These are phyloP conservation scores for Odobenus rosmarus DNA, from an alignment of 2,113 vertebrate genomes.

Conservation along the genomic window DNA sequence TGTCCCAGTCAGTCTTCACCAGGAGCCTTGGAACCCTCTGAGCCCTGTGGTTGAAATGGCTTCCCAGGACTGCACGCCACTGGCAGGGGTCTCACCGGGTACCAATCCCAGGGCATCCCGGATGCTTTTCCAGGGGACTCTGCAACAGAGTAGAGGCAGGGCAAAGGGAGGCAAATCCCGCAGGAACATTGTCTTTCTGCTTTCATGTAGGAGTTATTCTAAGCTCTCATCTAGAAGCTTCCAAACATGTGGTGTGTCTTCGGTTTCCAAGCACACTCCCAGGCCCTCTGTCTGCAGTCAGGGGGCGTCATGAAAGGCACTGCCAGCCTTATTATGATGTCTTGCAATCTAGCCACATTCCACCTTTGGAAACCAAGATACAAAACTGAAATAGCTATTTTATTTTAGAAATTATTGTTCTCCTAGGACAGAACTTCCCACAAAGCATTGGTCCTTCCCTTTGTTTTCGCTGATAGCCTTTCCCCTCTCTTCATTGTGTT, in stretches of 20 bases:
- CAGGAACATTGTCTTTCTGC: not conserved
- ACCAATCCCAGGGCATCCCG: not conserved
- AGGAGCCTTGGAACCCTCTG: too few relatives aligned
- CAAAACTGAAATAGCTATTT: not conserved
- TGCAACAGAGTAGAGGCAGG: not conserved
- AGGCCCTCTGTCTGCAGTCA: not conserved
- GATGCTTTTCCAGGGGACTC: too few relatives aligned
- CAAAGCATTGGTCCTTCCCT: not conserved
- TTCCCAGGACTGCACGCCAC: not conserved
- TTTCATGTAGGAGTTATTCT: not conserved
- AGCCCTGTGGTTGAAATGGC: not conserved
- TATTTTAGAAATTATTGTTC: conserved; percentile 15
- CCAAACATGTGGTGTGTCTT: not conserved
- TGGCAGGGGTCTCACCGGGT: not conserved
- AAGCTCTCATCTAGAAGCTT: not conserved
- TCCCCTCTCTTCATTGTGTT: not conserved
- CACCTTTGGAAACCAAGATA: not conserved
- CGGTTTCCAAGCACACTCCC: too few relatives aligned
- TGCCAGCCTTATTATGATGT: not conserved
- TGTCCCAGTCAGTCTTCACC: not conserved
- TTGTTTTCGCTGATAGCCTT: not conserved
- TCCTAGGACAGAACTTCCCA: not conserved
- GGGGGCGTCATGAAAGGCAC: not conserved
- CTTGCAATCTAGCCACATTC: not conserved
- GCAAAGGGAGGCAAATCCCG: too few relatives aligned